Base-by-base conservation (phyloP, 2,797 vertebrate genomes). In the Fistularia tabacaria region DNA sequence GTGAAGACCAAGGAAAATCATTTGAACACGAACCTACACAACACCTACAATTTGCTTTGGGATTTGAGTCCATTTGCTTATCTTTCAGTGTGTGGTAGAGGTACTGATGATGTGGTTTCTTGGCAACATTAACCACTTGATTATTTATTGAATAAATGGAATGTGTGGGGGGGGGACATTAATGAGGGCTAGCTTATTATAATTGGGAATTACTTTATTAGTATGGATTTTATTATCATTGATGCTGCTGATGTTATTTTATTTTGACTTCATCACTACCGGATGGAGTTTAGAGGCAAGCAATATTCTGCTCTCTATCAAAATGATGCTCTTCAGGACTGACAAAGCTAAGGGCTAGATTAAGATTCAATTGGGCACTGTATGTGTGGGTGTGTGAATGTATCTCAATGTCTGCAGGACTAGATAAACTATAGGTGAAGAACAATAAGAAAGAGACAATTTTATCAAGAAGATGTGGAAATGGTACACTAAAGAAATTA, bases 71-170 rank as follows among this genome's bases (percentile, higher is more conserved):
- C 62, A 68, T 62, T 54, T 71, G 56, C 61, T 57, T 62, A 66
- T 77, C 71, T 83, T 72, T 85, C 71, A 79, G 51, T 58, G 59
- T 77, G 57, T 77, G 87, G 82, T 69, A 59, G 73, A 81, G 80
- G 74, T 80, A 57, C 79, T 79, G 81, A 79, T 82, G 74, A 73
- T 73, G 66, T 51, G 73, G 88, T 91, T 90, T 82, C 90, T 79
- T 82, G 78, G 90, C 80, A 90, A 90, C 87, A 77, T 81, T 85
- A 86, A 82, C 70, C 76, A 77, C 77, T 85, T 78, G 74, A 81
- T 84, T 82, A 88, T 88, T 87, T 86, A 87, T 84, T 81, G 64
- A 41, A 53, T 41, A 43, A 82, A 55, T 51, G 58, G 67, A 54
- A 59, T 46, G 46, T 36, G 46, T 57, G 53, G 14, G 10, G 36